Evolutionary conservation across 2,113 vertebrate genomes (phyloP).

Genomic region (Myrmecobius fasciatus): DNA sequence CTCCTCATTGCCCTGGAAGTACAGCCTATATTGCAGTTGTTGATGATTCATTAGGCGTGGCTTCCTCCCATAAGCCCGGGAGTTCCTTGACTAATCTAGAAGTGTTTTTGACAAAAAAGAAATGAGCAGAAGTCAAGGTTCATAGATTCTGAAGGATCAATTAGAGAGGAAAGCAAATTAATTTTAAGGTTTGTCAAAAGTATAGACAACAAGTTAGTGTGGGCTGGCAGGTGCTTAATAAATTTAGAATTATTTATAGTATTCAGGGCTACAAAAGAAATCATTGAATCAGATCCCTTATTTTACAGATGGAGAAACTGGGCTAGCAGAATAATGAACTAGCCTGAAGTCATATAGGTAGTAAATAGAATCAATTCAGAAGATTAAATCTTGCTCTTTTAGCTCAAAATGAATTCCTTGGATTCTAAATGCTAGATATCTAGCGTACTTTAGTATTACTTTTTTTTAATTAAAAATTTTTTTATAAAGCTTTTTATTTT

Average conservation of each 20-base stretch:
- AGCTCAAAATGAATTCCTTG: not conserved
- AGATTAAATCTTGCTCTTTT: not conserved
- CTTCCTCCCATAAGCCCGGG: not conserved
- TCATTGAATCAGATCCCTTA: not conserved
- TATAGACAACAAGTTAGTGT: not conserved
- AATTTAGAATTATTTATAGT: not conserved
- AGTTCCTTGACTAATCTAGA: not conserved
- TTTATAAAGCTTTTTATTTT: no score
- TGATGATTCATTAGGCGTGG: not conserved
- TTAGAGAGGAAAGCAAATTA: not conserved
- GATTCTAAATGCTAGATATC: not conserved
- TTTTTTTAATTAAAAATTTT: not conserved
- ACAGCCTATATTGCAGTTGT: not conserved
- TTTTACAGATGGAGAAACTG: not conserved
- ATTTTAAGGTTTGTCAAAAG: not conserved
- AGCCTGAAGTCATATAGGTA: not conserved
- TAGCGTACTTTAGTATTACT: not conserved
- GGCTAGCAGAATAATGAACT: not conserved
- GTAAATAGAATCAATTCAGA: not conserved
- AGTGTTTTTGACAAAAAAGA: not conserved
- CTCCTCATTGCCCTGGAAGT: not conserved
- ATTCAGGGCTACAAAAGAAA: not conserved
- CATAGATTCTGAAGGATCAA: not conserved
- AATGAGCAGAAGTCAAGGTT: not conserved
- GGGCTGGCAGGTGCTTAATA: not conserved